phyloP scores from a whole-genome alignment of 2,888 invertebrate genomes.

The Papilio elwesi region DNA sequence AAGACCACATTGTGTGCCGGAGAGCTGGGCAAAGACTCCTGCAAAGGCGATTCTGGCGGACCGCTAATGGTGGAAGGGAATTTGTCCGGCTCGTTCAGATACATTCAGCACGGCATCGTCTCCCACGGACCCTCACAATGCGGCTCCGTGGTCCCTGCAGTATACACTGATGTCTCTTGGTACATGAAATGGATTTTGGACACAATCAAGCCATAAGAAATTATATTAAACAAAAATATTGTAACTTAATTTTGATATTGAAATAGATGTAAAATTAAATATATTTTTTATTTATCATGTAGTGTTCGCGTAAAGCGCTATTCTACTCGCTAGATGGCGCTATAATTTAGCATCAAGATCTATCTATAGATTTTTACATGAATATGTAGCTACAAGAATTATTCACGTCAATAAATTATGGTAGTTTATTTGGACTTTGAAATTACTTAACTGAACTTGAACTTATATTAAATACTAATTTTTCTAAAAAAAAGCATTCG shows the following conservation, averaged over 20 bases:
- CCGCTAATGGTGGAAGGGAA: slow-evolving; percentile 74
- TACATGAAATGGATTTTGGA: slow-evolving; percentile 70
- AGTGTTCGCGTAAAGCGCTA: too few species aligned
- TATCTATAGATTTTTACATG: too few species aligned
- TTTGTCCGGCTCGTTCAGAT: slow-evolving; percentile 39
- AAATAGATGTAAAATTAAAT: background rate
- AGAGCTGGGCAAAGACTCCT: slow-evolving; percentile 81
- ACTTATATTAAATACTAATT: too few species aligned
- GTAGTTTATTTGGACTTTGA: too few species aligned
- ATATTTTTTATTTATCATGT: too few species aligned
- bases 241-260: background rate
- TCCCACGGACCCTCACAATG: slow-evolving; percentile 52
- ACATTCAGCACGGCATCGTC: slow-evolving; percentile 56
- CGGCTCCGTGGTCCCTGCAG: slow-evolving; percentile 65
- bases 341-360: too few species aligned
- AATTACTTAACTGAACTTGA: too few species aligned
- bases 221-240: background rate
- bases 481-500: too few species aligned
- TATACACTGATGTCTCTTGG: slow-evolving; percentile 69
- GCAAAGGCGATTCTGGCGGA: slow-evolving; percentile 87
- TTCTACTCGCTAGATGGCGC: too few species aligned
- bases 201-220: slow-evolving; percentile 47
- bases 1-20: slow-evolving; percentile 64
- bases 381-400: too few species aligned
- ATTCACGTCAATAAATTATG: too few species aligned